Evolutionary conservation across 2,113 vertebrate species (phyloP), one percentile per base, ranked within the genome.

Genomic region (Rutilus rutilus): DNA sequence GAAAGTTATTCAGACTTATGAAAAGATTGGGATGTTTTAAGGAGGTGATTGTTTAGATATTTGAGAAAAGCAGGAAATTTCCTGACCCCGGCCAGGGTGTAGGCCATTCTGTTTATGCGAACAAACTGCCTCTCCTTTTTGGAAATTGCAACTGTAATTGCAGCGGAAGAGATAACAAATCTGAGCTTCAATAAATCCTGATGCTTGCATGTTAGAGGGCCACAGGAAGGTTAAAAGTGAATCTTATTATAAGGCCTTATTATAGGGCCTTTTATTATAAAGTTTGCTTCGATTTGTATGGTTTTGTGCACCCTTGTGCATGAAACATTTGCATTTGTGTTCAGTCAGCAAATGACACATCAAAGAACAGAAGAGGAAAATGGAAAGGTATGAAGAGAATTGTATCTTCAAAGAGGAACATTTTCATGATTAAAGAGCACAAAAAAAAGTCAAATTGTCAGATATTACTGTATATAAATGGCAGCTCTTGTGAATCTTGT

Each of bases 251-350:
- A 39, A 39, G 39, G 39, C 39, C 39, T 39, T 50, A 10, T 25
- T 23, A 62, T 21, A 6, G 23, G 21, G 23, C 4, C 6, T 45
- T 45, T 64, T 8, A 17, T 21, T 45, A 19, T 62, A 17, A 45
- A 19, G 11, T 25, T 30, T 0, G 14, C 73, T 50, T 50, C 50
- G 12, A 50, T 15, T 10, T 6, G 8, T 21, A 1, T 1, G 19
- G n/a, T 60, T 60, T 59, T 54, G 30, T 42, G 30, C 15, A 33
- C 6, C 30, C 17, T 39, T 74, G 23, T 45, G 45, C 45, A 50
- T 76, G n/a, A 76, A 52, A 52, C 14, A 54, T 47, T 27, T 62
- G n/a, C 59, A 80, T 64, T 64, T 19, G 33, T 42, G 54, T 78
- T 59, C 77, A 60, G 54, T 42, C 76, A 60, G 54, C 54, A 79